A percentile compares a stretch with the other conserved stretches of the same genome.
These are phyloP conservation scores for Camponotus pennsylvanicus DNA, from an alignment of 1,140 invertebrate species.

Conservation along the genomic window DNA sequence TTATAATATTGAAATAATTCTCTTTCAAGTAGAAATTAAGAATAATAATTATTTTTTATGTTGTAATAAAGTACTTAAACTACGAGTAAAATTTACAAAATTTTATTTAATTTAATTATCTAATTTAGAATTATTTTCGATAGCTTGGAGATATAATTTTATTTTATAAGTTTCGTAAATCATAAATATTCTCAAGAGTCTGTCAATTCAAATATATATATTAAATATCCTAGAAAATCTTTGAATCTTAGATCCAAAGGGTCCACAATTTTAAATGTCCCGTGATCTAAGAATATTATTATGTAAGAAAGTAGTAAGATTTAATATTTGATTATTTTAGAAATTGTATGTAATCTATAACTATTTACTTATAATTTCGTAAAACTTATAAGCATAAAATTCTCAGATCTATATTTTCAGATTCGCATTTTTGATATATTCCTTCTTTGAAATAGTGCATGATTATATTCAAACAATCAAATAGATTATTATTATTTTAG, in stretches of 20 bases:
- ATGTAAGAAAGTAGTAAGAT: background rate
- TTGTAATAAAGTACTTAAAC: background rate
- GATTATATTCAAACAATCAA: background rate
- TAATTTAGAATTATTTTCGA: background rate
- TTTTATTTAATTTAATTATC: background rate
- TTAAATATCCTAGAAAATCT: background rate
- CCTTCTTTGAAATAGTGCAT: background rate
- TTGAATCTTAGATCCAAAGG: conserved; percentile 33
- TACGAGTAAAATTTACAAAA: background rate
- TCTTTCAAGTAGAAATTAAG: background rate
- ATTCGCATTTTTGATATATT: background rate
- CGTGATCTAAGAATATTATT: conserved; percentile 29
- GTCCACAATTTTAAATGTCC: conserved; percentile 17
- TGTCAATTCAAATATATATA: background rate
- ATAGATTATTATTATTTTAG: background rate
- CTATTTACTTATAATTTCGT: background rate
- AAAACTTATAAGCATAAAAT: background rate
- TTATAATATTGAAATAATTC: conserved; percentile 3
- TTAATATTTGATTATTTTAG: background rate
- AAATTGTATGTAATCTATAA: background rate
- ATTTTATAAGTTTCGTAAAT: background rate
- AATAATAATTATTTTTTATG: background rate
- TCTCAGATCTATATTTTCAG: background rate
- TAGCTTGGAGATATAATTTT: background rate
- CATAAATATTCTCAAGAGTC: background rate